Evolutionary conservation across 2,113 vertebrate species (phyloP).

Genomic region (Paratilapia polleni): DNA sequence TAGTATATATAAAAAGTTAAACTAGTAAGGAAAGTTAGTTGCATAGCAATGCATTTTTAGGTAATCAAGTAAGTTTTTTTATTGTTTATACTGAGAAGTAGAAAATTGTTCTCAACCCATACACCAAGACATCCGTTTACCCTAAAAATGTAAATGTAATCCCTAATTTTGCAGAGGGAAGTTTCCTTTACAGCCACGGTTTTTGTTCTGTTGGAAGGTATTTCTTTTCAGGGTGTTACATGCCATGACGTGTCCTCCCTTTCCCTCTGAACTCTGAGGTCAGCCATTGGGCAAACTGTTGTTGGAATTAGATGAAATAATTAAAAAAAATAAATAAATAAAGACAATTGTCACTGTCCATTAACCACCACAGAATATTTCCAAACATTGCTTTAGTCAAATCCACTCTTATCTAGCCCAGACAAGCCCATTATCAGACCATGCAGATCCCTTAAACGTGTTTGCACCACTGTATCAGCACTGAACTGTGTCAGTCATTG

Average conservation of each 20-base stretch:
- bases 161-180: not conserved
- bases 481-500: not conserved
- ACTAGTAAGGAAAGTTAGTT: not conserved
- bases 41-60: not conserved
- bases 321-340: conserved; percentile 12
- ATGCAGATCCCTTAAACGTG: not conserved
- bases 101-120: not conserved
- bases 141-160: not conserved
- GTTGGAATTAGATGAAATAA: conserved; percentile 19
- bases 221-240: not conserved
- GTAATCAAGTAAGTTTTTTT: fast-evolving
- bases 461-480: not conserved
- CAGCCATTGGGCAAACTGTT: not conserved
- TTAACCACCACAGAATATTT: conserved; percentile 64
- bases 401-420: conserved; percentile 56
- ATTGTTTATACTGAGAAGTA: no score
- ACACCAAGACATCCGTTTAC: not conserved
- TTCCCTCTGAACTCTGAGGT: conserved; percentile 2
- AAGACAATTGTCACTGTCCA: conserved; percentile 38
- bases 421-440: conserved; percentile 30
- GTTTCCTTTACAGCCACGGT: no score
- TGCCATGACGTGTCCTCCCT: not conserved
- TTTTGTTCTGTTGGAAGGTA: not conserved
- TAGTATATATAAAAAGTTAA: not conserved
- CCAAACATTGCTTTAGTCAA: conserved; percentile 56